These are phyloP conservation scores for Ferdinandea cuprea DNA, from an alignment of 2,888 invertebrate species.

Conservation along the genomic window DNA sequence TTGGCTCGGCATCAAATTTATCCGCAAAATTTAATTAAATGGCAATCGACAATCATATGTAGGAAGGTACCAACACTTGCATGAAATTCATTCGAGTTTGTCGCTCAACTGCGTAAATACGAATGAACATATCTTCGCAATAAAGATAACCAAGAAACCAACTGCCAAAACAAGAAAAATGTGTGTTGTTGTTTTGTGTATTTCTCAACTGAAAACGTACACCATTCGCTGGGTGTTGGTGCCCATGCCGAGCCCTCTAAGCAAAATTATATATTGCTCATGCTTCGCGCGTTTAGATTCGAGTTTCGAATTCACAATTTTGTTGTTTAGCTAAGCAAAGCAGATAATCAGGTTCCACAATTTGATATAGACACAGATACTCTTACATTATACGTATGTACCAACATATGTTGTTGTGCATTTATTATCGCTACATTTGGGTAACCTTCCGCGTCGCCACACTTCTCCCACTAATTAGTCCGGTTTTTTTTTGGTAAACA, in stretches of 20 bases:
- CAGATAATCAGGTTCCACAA: conserved; percentile 41
- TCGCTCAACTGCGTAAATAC: conserved; percentile 4
- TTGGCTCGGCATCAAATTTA: neutral
- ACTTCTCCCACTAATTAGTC: neutral
- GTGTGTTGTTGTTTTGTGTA: neutral
- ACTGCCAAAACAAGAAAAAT: neutral
- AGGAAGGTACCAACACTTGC: too few relatives aligned
- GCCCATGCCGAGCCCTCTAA: conserved; percentile 18
- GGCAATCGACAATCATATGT: neutral
- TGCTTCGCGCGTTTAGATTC: neutral
- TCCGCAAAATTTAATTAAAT: conserved; percentile 3
- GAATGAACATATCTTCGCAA: neutral
- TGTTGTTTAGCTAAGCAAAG: conserved; percentile 2
- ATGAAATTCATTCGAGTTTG: too few relatives aligned
- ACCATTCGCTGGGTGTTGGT: neutral
- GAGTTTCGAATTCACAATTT: conserved; percentile 1
- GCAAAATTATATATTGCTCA: neutral
- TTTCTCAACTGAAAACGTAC: neutral
- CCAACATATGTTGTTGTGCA: conserved; percentile 6
- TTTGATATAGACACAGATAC: conserved; percentile 2
- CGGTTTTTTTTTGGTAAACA: conserved; percentile 45
- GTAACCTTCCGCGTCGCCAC: neutral
- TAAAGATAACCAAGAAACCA: neutral
- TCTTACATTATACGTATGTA: too few relatives aligned
- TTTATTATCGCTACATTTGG: conserved; percentile 26